phyloP scores from a whole-genome alignment of 2,797 vertebrate species.

The Chloroceryle inda region DNA sequence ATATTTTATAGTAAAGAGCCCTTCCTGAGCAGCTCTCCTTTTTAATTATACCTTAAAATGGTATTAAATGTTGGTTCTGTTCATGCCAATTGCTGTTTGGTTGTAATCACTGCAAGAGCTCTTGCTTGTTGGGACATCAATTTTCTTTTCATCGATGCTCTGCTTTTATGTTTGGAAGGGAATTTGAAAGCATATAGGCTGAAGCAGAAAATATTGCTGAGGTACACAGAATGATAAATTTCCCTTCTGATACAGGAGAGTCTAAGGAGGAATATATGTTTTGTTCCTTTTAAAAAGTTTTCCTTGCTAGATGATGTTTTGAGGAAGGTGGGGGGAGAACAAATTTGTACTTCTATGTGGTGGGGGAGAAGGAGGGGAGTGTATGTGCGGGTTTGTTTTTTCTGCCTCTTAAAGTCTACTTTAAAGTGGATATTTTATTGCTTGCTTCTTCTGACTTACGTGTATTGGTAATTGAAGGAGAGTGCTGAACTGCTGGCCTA shows the following conservation, averaged over 20 bases:
- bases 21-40: constrained; percentile 66
- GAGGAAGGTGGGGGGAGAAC: not conserved
- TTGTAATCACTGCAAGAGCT: constrained; percentile 70
- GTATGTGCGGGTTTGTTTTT: constrained; percentile 19
- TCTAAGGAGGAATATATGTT: constrained; percentile 53
- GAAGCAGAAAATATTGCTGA: constrained; percentile 67
- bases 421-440: constrained; percentile 71
- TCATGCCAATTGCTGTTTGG: constrained; percentile 68
- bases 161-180: constrained; percentile 71
- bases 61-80: constrained; percentile 59
- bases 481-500: constrained; percentile 67
- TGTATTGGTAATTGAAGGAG: constrained; percentile 66
- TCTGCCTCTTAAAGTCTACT: constrained; percentile 46
- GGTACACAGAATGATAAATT: constrained; percentile 53
- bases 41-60: constrained; percentile 75
- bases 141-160: constrained; percentile 71
- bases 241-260: constrained; percentile 45
- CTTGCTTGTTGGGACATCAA: constrained; percentile 58
- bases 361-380: not conserved
- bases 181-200: constrained; percentile 63
- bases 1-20: constrained; percentile 62
- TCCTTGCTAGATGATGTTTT: constrained; percentile 41
- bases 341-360: constrained; percentile 44
- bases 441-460: constrained; percentile 50
- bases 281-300: constrained; percentile 60